phyloP scores from a whole-genome alignment of 2,888 invertebrate species.

The Griposia aprilina region DNA sequence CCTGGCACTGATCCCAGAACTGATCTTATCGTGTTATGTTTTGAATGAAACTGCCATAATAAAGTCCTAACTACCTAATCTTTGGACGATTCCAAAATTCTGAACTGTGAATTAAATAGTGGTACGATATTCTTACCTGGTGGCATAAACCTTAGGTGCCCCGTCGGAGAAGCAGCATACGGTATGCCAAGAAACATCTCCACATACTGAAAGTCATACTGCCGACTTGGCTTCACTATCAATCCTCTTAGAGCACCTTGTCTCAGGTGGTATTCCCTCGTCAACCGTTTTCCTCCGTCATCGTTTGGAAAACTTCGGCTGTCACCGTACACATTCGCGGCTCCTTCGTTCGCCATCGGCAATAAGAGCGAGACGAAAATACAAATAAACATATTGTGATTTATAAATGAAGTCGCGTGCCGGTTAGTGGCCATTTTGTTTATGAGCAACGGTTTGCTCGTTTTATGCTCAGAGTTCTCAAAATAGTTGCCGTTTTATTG shows the following conservation, averaged over 20 bases:
- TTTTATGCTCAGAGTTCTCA: constrained; percentile 80
- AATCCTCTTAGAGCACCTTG: constrained; percentile 93
- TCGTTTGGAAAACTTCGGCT: constrained; percentile 79
- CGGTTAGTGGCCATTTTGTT: constrained; percentile 87
- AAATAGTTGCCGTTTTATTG: constrained; percentile 84
- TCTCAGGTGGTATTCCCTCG: constrained; percentile 91
- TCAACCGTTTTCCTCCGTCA: constrained; percentile 85
- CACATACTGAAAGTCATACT: constrained; percentile 91
- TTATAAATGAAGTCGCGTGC: constrained; percentile 87
- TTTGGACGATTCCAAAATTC: not conserved
- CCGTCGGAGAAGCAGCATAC: constrained; percentile 95
- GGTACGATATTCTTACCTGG: constrained; percentile 90
- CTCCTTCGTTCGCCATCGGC: constrained; percentile 85
- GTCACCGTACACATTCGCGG: constrained; percentile 81
- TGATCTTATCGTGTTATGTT: constrained; percentile 47
- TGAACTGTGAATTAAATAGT: too few relatives aligned
- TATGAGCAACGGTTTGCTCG: constrained; percentile 80
- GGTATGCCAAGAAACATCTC: constrained; percentile 95
- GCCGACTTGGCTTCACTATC: constrained; percentile 91
- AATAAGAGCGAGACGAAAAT: constrained; percentile 86
- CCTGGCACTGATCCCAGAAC: constrained; percentile 56
- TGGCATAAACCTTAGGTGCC: constrained; percentile 95
- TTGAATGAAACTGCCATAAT: constrained; percentile 44
- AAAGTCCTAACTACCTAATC: constrained; percentile 19
- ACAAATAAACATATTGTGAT: constrained; percentile 89